phyloP scores from a whole-genome alignment of 2,113 vertebrate species.

The Nicator chloris region DNA sequence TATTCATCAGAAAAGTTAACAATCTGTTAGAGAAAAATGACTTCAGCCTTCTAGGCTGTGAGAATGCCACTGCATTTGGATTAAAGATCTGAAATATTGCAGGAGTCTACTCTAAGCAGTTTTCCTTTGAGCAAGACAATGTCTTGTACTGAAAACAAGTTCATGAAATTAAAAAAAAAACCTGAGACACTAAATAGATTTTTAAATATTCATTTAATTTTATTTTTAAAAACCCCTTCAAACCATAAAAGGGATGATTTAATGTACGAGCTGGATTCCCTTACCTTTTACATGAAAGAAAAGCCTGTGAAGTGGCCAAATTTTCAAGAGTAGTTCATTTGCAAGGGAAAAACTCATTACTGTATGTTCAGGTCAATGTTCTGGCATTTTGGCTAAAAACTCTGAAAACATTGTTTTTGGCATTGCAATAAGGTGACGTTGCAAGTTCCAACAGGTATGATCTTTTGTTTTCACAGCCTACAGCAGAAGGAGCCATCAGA shows the following conservation, averaged over 20 bases:
- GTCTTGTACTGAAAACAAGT: background rate
- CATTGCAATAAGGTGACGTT: background rate
- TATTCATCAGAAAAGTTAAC: background rate
- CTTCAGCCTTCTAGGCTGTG: background rate
- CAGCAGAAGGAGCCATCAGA: background rate
- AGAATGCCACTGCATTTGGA: background rate
- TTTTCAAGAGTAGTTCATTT: background rate
- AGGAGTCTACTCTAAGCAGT: background rate
- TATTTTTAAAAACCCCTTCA: background rate
- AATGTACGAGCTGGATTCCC: background rate
- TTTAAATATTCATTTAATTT: background rate
- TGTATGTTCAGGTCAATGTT: background rate
- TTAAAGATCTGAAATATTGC: background rate
- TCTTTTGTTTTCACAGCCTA: background rate
- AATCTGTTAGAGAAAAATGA: background rate
- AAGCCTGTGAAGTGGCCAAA: background rate
- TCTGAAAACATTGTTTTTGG: background rate
- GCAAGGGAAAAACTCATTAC: background rate
- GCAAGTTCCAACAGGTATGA: background rate
- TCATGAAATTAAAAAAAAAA: background rate
- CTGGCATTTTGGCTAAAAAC: background rate
- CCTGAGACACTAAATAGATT: background rate
- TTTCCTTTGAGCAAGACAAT: background rate
- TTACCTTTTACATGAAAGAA: background rate
- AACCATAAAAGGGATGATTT: background rate